Conservation (phyloP, 2,888 invertebrate species). For the Hydroisotoma schaefferi region DNA sequence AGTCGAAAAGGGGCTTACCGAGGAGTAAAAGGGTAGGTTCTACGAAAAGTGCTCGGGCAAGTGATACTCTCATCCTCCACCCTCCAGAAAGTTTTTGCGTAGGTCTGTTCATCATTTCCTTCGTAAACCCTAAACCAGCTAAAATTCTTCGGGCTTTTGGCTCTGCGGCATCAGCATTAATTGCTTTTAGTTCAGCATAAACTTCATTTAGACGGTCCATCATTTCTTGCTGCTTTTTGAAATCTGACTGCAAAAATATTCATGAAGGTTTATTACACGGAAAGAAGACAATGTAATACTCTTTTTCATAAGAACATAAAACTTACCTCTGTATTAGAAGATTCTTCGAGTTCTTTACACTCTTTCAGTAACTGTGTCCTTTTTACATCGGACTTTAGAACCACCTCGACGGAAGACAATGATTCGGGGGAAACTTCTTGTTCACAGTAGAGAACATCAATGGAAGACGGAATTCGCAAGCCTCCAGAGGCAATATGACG, state of each 20-base stretch:
- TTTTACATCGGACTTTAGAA: slow-evolving; percentile 88
- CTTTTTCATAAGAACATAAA: too few relatives aligned
- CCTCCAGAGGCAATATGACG: slow-evolving; percentile 87
- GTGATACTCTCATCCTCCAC: slow-evolving; percentile 98
- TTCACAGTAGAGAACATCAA: slow-evolving; percentile 94
- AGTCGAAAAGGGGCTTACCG: slow-evolving; percentile 12
- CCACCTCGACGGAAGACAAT: slow-evolving; percentile 85
- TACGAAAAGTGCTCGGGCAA: slow-evolving; percentile 92
- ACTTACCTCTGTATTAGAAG: slow-evolving; percentile 66
- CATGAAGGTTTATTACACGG: not conserved
- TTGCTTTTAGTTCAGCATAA: slow-evolving; percentile 90
- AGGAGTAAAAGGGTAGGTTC: slow-evolving; percentile 95
- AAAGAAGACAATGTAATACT: not conserved
- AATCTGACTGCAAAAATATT: slow-evolving; percentile 20
- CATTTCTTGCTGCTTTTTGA: slow-evolving; percentile 34
- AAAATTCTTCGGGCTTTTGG: slow-evolving; percentile 91
- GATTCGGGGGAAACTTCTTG: slow-evolving; percentile 97
- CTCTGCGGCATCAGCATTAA: slow-evolving; percentile 97
- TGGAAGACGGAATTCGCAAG: slow-evolving; percentile 91
- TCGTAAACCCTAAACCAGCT: slow-evolving; percentile 91
- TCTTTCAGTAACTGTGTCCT: slow-evolving; percentile 76
- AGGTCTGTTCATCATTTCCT: slow-evolving; percentile 76
- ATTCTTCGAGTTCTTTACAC: slow-evolving; percentile 74
- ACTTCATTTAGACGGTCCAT: slow-evolving; percentile 58
- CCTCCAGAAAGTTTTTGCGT: slow-evolving; percentile 70